phyloP scores from a whole-genome alignment of 1,140 invertebrate genomes.

The Melitaea cinxia region DNA sequence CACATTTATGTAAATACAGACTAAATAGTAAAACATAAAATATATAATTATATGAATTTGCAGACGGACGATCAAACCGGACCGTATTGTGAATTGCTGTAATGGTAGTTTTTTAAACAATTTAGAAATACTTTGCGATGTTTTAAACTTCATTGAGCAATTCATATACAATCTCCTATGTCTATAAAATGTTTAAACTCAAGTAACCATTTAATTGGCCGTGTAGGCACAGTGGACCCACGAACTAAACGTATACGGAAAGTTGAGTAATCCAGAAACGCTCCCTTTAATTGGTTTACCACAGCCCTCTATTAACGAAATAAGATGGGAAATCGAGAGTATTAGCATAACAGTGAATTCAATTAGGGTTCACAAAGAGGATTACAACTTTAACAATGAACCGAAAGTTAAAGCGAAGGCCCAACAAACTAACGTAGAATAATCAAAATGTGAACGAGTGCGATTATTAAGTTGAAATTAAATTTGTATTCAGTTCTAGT shows the following conservation, averaged over 20 bases:
- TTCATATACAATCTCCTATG: not conserved
- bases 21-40: no score
- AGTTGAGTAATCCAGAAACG: constrained; percentile 76
- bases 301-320: constrained; percentile 80
- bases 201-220: constrained; percentile 13
- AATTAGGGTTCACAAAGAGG: constrained; percentile 80
- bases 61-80: no score
- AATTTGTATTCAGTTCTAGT: constrained; percentile 45
- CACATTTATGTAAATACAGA: no score
- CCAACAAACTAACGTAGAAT: constrained; percentile 75
- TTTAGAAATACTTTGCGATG: not conserved
- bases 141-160: not conserved
- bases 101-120: constrained; percentile 69
- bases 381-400: constrained; percentile 81
- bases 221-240: constrained; percentile 33
- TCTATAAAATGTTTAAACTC: constrained; percentile 1
- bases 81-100: no score
- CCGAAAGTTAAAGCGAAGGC: constrained; percentile 72
- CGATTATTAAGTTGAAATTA: constrained; percentile 68
- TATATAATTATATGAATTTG: no score
- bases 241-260: constrained; percentile 65
- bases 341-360: constrained; percentile 81
- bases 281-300: constrained; percentile 80
- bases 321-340: constrained; percentile 81
- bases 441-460: constrained; percentile 76